Evolutionary conservation across 2,797 vertebrate genomes (phyloP), one percentile per base, ranked within the genome.

Genomic region (Tragelaphus eurycerus): DNA sequence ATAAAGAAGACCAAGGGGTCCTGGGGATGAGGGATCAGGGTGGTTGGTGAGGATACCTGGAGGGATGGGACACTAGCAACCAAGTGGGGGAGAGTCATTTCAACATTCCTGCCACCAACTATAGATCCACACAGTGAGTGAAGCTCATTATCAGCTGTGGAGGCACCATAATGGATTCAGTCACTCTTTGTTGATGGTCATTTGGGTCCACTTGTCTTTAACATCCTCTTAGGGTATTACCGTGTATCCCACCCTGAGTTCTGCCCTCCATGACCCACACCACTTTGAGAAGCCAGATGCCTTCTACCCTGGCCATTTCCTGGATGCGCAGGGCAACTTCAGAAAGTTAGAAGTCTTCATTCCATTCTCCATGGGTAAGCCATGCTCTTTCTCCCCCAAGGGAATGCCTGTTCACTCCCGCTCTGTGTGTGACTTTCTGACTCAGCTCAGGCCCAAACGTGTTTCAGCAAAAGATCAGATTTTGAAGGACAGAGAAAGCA

Each of bases 181-280:
- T 1, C 4, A 25, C 12, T 82, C 10, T 46, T 46, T 50, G n/a
- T 17, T 84, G 0, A 27, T 55, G 34, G 21, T 8, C 25, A 21
- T 10, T 46, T 57, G 54, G 16, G 9, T 59, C 12, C 0, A 6
- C 11, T 31, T 34, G 9, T 19, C 16, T 83, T 59, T 86, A 62
- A 74, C 2, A 3, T 11, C 48, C 15, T 64, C 15, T 31, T 84
- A 98, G 98, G 98, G 92, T 16, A 98, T 98, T n/a, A 97, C 98
- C 0, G 31, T 98, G 54, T 98, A 50, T 29, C 97, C 98, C 0
- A 0, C 93, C 38, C 93, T 98, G 71, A 86, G 0, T 67, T 98
- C 98, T 17, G 95, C 97, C 60, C 97, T 98, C 54, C 74, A 96
- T 1, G 97, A 98, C 29, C 94, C 94, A 50, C 16, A 3, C 3